phyloP scores from a whole-genome alignment of 30 jellyfish, hydroid and myxozoan species.

The Turritopsis dohrnii region DNA sequence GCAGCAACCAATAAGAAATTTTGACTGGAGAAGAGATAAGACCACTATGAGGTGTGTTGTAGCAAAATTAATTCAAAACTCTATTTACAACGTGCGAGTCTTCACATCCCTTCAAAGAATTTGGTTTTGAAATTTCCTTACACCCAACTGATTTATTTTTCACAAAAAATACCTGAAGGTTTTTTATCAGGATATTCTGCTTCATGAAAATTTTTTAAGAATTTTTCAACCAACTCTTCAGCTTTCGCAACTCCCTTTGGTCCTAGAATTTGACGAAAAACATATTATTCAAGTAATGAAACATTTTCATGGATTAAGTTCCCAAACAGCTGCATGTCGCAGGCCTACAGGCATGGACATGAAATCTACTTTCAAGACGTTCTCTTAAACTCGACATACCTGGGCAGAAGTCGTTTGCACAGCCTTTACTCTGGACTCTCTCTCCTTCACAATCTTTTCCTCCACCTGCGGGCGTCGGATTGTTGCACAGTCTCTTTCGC shows the following conservation, averaged over 20 bases:
- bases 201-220: slow-evolving; percentile 12
- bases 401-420: slow-evolving; percentile 15
- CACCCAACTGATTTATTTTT: too few species aligned
- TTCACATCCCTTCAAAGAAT: too few species aligned
- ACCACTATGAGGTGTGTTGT: background rate
- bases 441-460: background rate
- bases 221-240: slow-evolving; percentile 13
- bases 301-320: too few species aligned
- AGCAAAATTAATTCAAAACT: background rate
- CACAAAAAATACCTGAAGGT: slow-evolving; percentile 36
- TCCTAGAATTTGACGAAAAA: background rate
- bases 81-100: background rate
- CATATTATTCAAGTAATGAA: background rate
- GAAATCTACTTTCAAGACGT: too few species aligned
- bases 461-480: background rate
- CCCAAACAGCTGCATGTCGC: too few species aligned
- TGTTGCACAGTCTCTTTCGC: background rate
- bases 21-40: background rate
- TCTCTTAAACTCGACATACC: background rate
- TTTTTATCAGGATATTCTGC: slow-evolving; percentile 10
- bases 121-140: too few species aligned
- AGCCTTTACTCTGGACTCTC: background rate
- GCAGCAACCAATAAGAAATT: background rate
- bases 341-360: too few species aligned
- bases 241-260: slow-evolving; percentile 24